A percentile compares a stretch with the other conserved stretches of the same genome.
Evolutionary conservation across 2,888 invertebrate genomes (phyloP).

Genomic region (Leptarthrus brevirostris): DNA sequence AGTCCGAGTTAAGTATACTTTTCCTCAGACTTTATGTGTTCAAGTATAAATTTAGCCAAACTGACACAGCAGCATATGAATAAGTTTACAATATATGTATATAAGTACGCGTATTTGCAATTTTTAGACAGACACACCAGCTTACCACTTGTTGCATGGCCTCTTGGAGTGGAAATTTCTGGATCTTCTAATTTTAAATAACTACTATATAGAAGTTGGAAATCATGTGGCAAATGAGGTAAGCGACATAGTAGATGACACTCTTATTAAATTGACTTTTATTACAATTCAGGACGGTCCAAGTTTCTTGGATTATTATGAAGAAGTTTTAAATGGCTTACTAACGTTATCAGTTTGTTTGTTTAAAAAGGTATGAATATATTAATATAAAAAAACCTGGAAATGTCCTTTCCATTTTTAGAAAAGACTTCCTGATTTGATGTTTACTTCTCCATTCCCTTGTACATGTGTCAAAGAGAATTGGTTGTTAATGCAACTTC

Average conservation of each 20-base stretch:
- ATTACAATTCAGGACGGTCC: not conserved
- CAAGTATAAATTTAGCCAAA: too few species aligned
- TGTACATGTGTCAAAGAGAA: conserved; percentile 72
- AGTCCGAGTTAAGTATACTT: too few species aligned
- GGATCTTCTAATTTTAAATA: conserved; percentile 60
- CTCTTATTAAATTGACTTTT: too few species aligned
- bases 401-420: conserved; percentile 54
- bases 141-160: conserved; percentile 65
- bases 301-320: conserved; percentile 56
- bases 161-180: conserved; percentile 65
- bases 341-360: conserved; percentile 59
- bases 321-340: conserved; percentile 59
- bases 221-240: conserved; percentile 5
- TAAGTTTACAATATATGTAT: too few species aligned
- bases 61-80: too few species aligned
- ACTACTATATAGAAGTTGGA: not conserved
- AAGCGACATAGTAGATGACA: too few species aligned
- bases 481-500: conserved; percentile 70
- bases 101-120: too few species aligned
- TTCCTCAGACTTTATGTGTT: too few species aligned
- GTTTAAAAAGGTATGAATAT: conserved; percentile 57
- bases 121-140: conserved; percentile 59
- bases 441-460: conserved; percentile 68
- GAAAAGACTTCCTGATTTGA: conserved; percentile 66
- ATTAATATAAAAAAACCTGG: not conserved